phyloP scores from a whole-genome alignment of 2,113 vertebrate species.

The Marmota monax region DNA sequence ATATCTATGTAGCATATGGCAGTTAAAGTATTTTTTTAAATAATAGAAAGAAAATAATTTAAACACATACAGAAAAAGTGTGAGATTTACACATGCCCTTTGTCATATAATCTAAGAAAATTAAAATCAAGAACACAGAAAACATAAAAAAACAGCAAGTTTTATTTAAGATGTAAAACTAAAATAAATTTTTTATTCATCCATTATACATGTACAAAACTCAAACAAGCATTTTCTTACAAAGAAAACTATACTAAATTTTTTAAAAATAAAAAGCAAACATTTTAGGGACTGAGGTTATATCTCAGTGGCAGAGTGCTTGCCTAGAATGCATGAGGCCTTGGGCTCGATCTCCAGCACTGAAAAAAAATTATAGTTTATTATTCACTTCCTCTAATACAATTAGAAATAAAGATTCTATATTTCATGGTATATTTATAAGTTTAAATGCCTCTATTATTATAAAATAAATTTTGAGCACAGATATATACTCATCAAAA shows the following conservation, averaged over 20 bases:
- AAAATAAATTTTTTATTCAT: background rate
- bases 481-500: background rate
- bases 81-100: background rate
- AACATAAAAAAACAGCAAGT: background rate
- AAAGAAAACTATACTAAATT: background rate
- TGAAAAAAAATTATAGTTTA: background rate
- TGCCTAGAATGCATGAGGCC: background rate
- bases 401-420: background rate
- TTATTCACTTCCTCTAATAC: background rate
- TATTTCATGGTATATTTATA: background rate
- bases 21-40: background rate
- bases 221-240: background rate
- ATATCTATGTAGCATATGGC: background rate
- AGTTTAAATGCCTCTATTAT: background rate
- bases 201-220: background rate
- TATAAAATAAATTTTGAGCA: constrained; percentile 1
- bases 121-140: background rate
- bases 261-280: background rate
- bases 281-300: background rate
- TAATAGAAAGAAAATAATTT: background rate
- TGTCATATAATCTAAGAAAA: background rate
- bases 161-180: background rate
- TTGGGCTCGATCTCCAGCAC: background rate
- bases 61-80: background rate
- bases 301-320: background rate